These are phyloP conservation scores for Oryzias curvinotus DNA, from an alignment of 2,113 vertebrate species.

Conservation along the genomic window DNA sequence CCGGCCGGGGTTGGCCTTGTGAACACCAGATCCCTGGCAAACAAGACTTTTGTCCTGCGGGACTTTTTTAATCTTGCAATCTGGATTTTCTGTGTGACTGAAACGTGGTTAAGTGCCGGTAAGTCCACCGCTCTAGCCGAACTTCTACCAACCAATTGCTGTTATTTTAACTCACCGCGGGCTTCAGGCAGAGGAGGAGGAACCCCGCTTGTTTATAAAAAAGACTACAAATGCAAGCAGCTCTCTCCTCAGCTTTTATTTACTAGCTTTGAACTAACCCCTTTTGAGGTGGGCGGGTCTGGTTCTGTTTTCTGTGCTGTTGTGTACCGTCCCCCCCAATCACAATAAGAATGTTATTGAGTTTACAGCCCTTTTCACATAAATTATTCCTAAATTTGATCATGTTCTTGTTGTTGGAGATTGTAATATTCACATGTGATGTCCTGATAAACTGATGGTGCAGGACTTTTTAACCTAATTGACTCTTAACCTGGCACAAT, in stretches of 20 bases:
- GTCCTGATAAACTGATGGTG: neutral
- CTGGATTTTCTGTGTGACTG: neutral
- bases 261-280: neutral
- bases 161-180: neutral
- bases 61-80: neutral
- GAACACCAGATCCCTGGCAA: too few relatives aligned
- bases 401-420: neutral
- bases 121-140: neutral
- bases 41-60: neutral
- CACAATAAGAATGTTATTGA: too few relatives aligned
- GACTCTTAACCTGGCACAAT: neutral
- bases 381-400: neutral
- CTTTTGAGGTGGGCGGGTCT: neutral
- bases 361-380: neutral
- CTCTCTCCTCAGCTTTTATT: neutral
- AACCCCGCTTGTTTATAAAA: neutral
- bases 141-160: neutral
- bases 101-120: too few relatives aligned
- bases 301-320: neutral
- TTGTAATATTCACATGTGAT: neutral
- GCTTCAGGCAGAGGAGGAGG: neutral
- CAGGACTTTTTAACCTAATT: neutral
- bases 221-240: constrained; percentile 1
- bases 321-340: too few relatives aligned
- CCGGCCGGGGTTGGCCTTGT: too few relatives aligned